Evolutionary conservation across 1,140 invertebrate genomes (phyloP), one percentile per base, ranked within the genome.

Genomic region (Drosophila rufa): DNA sequence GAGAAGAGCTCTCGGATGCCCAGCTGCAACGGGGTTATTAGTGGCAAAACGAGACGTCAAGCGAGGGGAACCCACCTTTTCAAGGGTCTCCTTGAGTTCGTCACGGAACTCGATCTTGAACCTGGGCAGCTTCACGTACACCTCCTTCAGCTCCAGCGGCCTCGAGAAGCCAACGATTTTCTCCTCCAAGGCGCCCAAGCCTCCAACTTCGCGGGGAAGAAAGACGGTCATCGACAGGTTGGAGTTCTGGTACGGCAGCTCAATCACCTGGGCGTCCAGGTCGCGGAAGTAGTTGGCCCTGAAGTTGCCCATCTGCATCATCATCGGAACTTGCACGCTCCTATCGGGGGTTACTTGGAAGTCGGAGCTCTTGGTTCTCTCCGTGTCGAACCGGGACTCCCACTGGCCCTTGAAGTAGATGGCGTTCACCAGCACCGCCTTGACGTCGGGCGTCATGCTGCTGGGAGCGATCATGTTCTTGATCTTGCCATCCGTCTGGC

Each of bases 1-100:
- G 90, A 77, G 84, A 97, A 96, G 68, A 96, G 93, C n/a, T 91
- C 85, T 3, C 65, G 79, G 57, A 96, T 93, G n/a, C 95, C 95
- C 66, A 96, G 50, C 94, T 95, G 59, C 6, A 87, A 48, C 51
- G 5, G 15, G 22, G 22, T n/a, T 17, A 11, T 15, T 42, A 51
- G 27, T 33, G n/a, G 17, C 17, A 3, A 5, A 17, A 2, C 46
- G 1, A 27, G 47, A 22, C 25, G 11, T 36, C 22, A 25, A 25
- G 22, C 2, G 6, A 9, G 9, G 1, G 0, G 2, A 33, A 8
- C 45, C 33, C 30, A 95, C 95, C 84, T 94, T 79, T 48, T 85
- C 7, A 22, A 96, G 92, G 33, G 93, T 71, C 2, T 93, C 65
- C 15, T 91, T 93, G 4, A 96, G 82, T 38, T 95, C 80, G 3